Conservation (phyloP, 1,140 invertebrate species). For the Camponotus vicinus region DNA sequence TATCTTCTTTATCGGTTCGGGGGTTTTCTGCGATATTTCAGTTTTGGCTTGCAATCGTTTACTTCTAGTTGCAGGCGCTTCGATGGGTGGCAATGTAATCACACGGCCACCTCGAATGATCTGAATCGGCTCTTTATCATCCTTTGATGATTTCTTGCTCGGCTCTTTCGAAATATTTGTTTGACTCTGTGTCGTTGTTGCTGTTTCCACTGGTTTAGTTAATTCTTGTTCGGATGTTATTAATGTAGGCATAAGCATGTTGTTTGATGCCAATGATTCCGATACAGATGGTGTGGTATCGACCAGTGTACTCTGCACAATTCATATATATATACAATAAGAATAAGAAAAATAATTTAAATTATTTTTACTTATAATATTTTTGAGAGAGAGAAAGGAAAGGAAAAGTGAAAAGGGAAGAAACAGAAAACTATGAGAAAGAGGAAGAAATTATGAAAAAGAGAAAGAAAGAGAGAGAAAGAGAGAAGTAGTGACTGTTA, state of each 20-base stretch:
- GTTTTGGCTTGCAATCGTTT: constrained; percentile 83
- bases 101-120: constrained; percentile 91
- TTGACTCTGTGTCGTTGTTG: neutral
- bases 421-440: too few relatives aligned
- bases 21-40: constrained; percentile 66
- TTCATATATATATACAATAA: neutral
- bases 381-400: too few relatives aligned
- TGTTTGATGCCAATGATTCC: constrained; percentile 63
- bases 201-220: constrained; percentile 2
- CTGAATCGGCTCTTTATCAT: constrained; percentile 88
- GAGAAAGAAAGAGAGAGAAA: too few relatives aligned
- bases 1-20: constrained; percentile 60
- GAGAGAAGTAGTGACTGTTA: too few relatives aligned
- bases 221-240: constrained; percentile 54
- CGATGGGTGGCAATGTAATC: constrained; percentile 92
- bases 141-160: constrained; percentile 72
- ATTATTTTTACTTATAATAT: neutral
- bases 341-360: neutral
- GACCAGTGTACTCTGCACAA: constrained; percentile 72
- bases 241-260: constrained; percentile 35
- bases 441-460: too few relatives aligned
- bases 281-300: constrained; percentile 64
- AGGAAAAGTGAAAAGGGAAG: too few relatives aligned
- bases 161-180: constrained; percentile 13
- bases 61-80: constrained; percentile 91